Evolutionary conservation across 2,797 vertebrate genomes (phyloP).

Genomic region (Paramormyrops hopkinsi): DNA sequence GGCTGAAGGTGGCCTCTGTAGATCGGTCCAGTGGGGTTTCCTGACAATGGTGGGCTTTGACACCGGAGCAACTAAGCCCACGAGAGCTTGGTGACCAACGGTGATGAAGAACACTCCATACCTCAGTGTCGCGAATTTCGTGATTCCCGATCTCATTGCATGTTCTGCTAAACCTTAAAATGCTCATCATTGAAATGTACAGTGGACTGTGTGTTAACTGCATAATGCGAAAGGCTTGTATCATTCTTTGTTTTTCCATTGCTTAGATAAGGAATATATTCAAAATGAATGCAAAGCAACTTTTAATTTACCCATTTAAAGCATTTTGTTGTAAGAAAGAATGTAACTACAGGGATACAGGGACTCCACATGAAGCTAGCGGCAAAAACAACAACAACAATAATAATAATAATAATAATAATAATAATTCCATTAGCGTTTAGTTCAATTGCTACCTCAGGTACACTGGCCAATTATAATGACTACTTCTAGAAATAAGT

Average conservation of each 20-base stretch:
- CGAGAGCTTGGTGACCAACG: neutral
- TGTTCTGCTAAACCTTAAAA: neutral
- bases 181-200: neutral
- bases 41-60: neutral
- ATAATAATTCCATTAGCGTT: neutral
- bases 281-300: neutral
- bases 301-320: neutral
- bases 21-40: slow-evolving; percentile 2
- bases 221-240: neutral
- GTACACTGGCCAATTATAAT: neutral
- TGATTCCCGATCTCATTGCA: neutral
- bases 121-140: neutral
- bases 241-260: neutral
- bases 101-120: neutral
- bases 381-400: neutral
- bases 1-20: neutral
- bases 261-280: neutral
- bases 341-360: neutral
- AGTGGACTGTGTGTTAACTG: neutral
- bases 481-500: neutral
- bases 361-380: neutral
- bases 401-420: neutral
- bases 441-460: neutral
- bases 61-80: neutral
- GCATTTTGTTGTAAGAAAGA: neutral